These are phyloP conservation scores for Poecilia gillii DNA, from an alignment of 2,797 vertebrate species.

Conservation along the genomic window DNA sequence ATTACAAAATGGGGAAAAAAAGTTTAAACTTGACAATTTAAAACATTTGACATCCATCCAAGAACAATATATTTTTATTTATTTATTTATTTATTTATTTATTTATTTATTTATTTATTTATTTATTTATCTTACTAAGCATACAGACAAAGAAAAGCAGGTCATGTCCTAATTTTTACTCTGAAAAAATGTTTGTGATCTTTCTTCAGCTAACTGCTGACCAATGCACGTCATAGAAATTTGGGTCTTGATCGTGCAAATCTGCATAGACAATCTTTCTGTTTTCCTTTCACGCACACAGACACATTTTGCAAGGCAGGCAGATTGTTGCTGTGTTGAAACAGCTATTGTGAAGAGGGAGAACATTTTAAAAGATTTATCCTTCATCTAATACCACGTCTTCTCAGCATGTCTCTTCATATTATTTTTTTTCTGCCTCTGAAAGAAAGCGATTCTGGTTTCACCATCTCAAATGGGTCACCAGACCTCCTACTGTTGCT, in stretches of 20 bases:
- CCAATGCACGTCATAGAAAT: conserved; percentile 16
- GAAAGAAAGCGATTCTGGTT: conserved; percentile 51
- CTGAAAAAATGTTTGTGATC: conserved; percentile 27
- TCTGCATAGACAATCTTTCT: neutral
- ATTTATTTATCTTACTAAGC: conserved; percentile 2
- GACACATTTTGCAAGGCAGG: neutral
- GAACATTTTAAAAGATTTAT: conserved; percentile 9
- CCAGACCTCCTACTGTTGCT: conserved; percentile 55
- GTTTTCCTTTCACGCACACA: neutral
- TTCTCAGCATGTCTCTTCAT: conserved; percentile 44
- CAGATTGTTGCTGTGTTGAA: conserved; percentile 24
- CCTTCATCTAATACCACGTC: conserved; percentile 3
- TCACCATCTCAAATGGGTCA: conserved; percentile 68
- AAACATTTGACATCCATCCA: neutral
- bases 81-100: neutral
- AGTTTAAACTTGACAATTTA: neutral
- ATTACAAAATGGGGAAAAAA: neutral
- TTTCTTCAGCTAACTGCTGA: conserved; percentile 35
- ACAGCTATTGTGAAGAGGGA: neutral
- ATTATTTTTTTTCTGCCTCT: conserved; percentile 40
- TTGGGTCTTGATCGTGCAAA: conserved; percentile 7
- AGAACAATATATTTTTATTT: neutral
- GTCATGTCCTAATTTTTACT: conserved; percentile 24
- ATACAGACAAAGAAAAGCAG: conserved; percentile 4
- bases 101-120: no score